phyloP scores from a whole-genome alignment of 1,140 invertebrate genomes.

The Oryctes rhinoceros region DNA sequence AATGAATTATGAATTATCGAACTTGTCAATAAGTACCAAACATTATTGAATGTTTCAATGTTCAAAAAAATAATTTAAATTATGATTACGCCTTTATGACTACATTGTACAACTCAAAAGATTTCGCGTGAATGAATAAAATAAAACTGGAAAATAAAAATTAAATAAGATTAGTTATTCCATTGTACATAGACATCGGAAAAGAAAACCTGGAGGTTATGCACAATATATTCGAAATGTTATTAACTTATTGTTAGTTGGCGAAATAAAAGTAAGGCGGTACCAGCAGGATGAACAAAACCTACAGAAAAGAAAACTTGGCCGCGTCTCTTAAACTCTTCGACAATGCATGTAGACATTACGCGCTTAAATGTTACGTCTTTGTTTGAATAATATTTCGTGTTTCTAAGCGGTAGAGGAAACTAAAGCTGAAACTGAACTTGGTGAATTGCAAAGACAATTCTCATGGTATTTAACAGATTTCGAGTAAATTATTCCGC shows the following conservation, averaged over 20 bases:
- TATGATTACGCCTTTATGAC: no score
- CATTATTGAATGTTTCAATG: no score
- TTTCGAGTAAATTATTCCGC: slow-evolving; percentile 52
- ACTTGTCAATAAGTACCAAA: no score
- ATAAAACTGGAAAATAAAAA: no score
- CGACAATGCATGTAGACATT: slow-evolving; percentile 12
- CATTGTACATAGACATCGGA: no score
- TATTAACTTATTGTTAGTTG: not conserved
- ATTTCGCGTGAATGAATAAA: no score
- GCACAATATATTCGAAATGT: no score
- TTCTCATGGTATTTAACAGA: slow-evolving; percentile 54
- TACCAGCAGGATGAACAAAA: not conserved
- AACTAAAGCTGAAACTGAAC: slow-evolving; percentile 41
- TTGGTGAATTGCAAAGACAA: slow-evolving; percentile 50
- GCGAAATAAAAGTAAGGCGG: not conserved
- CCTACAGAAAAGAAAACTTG: not conserved
- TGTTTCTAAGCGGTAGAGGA: not conserved
- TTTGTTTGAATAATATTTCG: slow-evolving; percentile 27
- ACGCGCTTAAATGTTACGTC: slow-evolving; percentile 24
- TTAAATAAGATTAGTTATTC: no score
- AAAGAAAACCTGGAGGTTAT: no score
- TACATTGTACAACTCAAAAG: no score
- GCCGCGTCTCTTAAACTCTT: not conserved
- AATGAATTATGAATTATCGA: no score
- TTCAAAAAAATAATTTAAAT: no score